Evolutionary conservation across 1,140 invertebrate species (phyloP), one percentile per base, ranked within the genome.

Genomic region (Ruditapes philippinarum): DNA sequence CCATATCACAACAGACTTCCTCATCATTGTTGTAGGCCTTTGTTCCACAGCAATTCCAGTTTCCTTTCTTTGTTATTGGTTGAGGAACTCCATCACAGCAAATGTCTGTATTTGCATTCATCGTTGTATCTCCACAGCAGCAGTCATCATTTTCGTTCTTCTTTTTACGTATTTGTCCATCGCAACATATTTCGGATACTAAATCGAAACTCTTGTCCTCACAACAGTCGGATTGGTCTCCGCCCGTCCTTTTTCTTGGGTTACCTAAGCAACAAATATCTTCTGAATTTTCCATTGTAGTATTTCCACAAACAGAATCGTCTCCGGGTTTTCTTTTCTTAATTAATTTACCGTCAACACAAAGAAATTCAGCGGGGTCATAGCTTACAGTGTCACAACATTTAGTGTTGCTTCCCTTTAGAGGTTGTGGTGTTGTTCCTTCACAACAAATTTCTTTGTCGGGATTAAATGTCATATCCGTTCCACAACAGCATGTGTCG

Each of bases 241-340:
- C 87, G n/a, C 68, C 68, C 7, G 79, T 45, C n/a, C 78, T n/a
- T 51, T 70, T 60, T 36, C 62, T 60, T 38, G 87, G 87, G 57
- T 54, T 89, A 51, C 87, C 87, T 42, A 82, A 73, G 54, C 87
- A 89, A 33, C 87, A 89, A 70, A 89, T 89, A 60, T 89, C 87
- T 54, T 28, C 33, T 33, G 28, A 62, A 9, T 65, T 42, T 3
- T 74, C 79, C 51, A 89, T 73, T 33, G 78, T 70, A 2, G 65
- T 81, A 62, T 89, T 82, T 51, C 87, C 87, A 60, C 87, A 89
- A 74, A 73, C 51, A 36, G 74, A n/a, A 89, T 89, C 33, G 38
- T 89, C 87, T 25, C 28, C 22, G 33, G 42, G 38, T 19, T 68
- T 42, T 9, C 57, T 65, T 38, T 89, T 89, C 1, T 11, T 12